Evolutionary conservation across 2,888 invertebrate species (phyloP).

Genomic region (Linyphia triangularis): DNA sequence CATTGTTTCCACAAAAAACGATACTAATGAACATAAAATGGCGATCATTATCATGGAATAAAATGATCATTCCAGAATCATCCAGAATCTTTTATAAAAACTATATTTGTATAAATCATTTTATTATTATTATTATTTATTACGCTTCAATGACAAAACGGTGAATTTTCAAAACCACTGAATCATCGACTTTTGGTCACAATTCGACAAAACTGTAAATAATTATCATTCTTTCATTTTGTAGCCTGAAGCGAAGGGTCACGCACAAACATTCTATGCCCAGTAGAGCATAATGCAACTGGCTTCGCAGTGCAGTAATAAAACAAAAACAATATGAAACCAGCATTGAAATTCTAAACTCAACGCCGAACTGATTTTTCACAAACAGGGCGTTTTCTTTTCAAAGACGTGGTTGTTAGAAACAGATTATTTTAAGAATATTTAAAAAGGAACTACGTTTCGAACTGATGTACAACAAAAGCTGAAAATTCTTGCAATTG

Average conservation of each 20-base stretch:
- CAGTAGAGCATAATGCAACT: not conserved
- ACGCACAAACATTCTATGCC: conserved; percentile 3
- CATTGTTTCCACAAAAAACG: no score
- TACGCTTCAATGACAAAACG: not conserved
- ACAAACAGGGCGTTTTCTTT: not conserved
- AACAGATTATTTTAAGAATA: no score
- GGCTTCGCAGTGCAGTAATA: not conserved
- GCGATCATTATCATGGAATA: not conserved
- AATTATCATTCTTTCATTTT: conserved; percentile 24
- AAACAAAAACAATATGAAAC: not conserved
- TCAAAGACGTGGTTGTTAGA: no score
- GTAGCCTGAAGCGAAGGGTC: not conserved
- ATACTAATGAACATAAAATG: no score
- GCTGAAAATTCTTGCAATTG: no score
- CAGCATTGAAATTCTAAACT: conserved; percentile 26
- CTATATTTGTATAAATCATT: no score
- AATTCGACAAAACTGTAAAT: not conserved
- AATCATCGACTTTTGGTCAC: not conserved
- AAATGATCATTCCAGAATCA: no score
- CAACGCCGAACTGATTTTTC: conserved; percentile 27
- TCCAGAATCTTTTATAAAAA: no score
- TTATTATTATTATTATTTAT: not conserved
- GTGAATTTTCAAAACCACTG: not conserved
- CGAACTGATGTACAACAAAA: no score
- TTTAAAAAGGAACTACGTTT: no score